These are phyloP conservation scores for Atlantisia rogersi DNA, from an alignment of 2,113 vertebrate genomes.

Conservation along the genomic window DNA sequence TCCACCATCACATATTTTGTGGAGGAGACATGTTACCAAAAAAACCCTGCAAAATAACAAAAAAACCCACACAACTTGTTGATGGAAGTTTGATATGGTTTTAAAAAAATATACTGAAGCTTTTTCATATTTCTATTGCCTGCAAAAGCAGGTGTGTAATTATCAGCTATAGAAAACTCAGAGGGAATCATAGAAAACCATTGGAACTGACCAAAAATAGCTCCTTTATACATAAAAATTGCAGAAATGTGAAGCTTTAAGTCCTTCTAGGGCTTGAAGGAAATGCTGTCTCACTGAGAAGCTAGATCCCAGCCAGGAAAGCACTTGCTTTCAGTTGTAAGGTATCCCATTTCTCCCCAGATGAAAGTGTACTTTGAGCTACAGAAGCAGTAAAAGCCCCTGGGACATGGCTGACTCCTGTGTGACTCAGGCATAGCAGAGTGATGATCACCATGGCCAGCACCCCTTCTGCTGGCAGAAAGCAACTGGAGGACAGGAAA, in stretches of 20 bases:
- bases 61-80: background rate
- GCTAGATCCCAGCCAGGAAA: background rate
- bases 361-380: background rate
- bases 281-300: background rate
- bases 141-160: background rate
- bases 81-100: background rate
- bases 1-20: background rate
- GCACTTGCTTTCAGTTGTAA: background rate
- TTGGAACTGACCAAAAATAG: slow-evolving; percentile 2
- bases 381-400: background rate
- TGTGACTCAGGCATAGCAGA: background rate
- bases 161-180: background rate
- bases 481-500: background rate
- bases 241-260: background rate
- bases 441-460: background rate
- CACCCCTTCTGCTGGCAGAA: background rate
- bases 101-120: background rate
- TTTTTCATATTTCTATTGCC: background rate
- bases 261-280: background rate
- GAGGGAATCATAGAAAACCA: background rate
- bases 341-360: background rate
- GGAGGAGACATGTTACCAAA: background rate
- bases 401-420: background rate
- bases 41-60: background rate
- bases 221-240: background rate